These are phyloP conservation scores for Auanema freiburgensis DNA, from an alignment of 2,888 invertebrate species.

Conservation along the genomic window DNA sequence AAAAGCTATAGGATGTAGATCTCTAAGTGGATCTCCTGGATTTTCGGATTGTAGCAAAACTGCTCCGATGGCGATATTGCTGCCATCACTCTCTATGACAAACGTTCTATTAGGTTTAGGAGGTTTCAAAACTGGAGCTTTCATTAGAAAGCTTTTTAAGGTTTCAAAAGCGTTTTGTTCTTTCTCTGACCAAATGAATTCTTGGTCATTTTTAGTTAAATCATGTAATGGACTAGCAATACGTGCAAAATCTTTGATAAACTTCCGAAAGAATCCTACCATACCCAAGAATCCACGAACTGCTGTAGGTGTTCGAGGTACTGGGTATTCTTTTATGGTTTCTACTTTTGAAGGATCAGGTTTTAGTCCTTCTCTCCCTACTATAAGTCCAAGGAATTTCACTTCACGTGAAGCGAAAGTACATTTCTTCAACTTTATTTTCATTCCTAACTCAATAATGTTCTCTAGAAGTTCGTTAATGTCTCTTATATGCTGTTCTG, in stretches of 20 bases:
- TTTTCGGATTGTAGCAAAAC: conserved; percentile 22
- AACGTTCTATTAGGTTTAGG: conserved; percentile 16
- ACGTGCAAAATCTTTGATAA: conserved; percentile 32
- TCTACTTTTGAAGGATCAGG: conserved; percentile 29
- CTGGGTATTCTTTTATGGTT: conserved; percentile 21
- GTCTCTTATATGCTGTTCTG: conserved; percentile 37
- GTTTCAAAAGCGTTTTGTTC: conserved; percentile 20
- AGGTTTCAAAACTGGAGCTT: conserved; percentile 23
- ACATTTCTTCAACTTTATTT: conserved; percentile 32
- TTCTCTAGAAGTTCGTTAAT: conserved; percentile 27
- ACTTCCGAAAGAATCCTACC: conserved; percentile 34
- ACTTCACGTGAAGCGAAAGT: conserved; percentile 28
- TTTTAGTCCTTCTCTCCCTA: conserved; percentile 31
- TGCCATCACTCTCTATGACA: conserved; percentile 30
- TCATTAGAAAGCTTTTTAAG: conserved; percentile 21
- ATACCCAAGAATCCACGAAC: conserved; percentile 35
- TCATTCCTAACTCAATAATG: conserved; percentile 27
- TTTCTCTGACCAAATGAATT: conserved; percentile 28
- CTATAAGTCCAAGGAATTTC: conserved; percentile 33
- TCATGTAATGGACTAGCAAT: conserved; percentile 29
- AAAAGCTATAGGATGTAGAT: conserved; percentile 32
- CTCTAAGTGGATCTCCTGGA: conserved; percentile 15
- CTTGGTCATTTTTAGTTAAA: conserved; percentile 24
- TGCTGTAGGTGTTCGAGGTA: conserved; percentile 21
- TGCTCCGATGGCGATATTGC: conserved; percentile 25